A percentile compares a stretch with the other conserved stretches of the same genome.
Evolutionary conservation across 37 sponge, comb jelly and placozoan species (phyloP).

Genomic region (Aphrocallistes beatrix): DNA sequence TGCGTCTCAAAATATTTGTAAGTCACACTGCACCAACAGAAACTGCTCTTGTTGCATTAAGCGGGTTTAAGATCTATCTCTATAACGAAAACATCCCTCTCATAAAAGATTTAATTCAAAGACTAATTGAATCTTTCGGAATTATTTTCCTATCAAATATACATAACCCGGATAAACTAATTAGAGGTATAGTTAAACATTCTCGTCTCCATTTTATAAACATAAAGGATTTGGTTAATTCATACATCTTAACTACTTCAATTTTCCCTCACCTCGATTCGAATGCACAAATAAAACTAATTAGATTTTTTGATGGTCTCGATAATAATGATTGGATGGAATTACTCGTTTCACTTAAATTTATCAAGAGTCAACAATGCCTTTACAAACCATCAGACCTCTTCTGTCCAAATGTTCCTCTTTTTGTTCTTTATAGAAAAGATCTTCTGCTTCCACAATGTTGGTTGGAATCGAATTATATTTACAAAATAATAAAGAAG

Average conservation of each 20-base stretch:
- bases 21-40: background rate
- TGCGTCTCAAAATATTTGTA: background rate
- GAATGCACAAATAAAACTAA: background rate
- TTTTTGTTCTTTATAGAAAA: background rate
- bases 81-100: background rate
- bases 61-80: background rate
- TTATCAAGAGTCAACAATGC: background rate
- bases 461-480: background rate
- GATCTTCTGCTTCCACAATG: background rate
- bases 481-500: background rate
- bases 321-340: background rate
- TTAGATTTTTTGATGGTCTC: background rate
- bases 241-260: background rate
- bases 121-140: background rate
- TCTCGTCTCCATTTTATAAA: background rate
- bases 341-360: background rate
- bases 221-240: background rate
- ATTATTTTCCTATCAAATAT: background rate
- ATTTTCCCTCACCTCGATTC: background rate
- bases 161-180: background rate
- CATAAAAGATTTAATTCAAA: background rate
- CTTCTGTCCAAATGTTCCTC: background rate
- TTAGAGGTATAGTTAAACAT: background rate
- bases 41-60: background rate
- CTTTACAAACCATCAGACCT: background rate